Evolutionary conservation across 2,113 vertebrate genomes (phyloP).

Genomic region (Cololabis saira): DNA sequence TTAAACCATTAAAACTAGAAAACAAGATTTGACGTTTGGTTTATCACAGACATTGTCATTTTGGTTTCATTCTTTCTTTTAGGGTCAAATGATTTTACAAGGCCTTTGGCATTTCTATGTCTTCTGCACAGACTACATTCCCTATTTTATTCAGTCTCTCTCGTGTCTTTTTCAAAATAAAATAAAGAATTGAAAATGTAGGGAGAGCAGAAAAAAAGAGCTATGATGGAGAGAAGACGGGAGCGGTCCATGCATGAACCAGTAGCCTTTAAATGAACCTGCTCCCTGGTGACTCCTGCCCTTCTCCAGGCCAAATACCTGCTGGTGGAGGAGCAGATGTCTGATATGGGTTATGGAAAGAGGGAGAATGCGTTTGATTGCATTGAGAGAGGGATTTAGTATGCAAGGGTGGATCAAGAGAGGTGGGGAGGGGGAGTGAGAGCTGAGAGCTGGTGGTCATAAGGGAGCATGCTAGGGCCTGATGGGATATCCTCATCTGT

Average conservation of each 20-base stretch:
- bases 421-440: slow-evolving; percentile 19
- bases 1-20: slow-evolving; percentile 51
- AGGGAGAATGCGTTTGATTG: slow-evolving; percentile 34
- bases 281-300: slow-evolving; percentile 67
- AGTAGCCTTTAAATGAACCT: slow-evolving; percentile 75
- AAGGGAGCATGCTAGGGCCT: slow-evolving; percentile 53
- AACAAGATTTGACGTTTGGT: slow-evolving; percentile 54
- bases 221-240: slow-evolving; percentile 8
- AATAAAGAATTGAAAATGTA: slow-evolving; percentile 31
- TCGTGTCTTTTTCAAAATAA: slow-evolving; percentile 37
- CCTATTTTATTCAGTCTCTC: slow-evolving; percentile 32
- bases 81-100: slow-evolving; percentile 66
- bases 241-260: slow-evolving; percentile 60
- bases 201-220: slow-evolving; percentile 2
- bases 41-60: slow-evolving; percentile 59
- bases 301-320: slow-evolving; percentile 74
- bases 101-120: slow-evolving; percentile 72
- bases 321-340: slow-evolving; percentile 75
- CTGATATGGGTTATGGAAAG: slow-evolving; percentile 49
- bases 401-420: slow-evolving; percentile 61
- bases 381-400: slow-evolving; percentile 64
- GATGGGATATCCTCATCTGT: slow-evolving; percentile 53
- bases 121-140: slow-evolving; percentile 48
- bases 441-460: slow-evolving; percentile 50
- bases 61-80: slow-evolving; percentile 59